A percentile compares a stretch with the other conserved stretches of the same genome.
phyloP scores from a whole-genome alignment of 2,113 vertebrate species.

The Sceloporus undulatus region DNA sequence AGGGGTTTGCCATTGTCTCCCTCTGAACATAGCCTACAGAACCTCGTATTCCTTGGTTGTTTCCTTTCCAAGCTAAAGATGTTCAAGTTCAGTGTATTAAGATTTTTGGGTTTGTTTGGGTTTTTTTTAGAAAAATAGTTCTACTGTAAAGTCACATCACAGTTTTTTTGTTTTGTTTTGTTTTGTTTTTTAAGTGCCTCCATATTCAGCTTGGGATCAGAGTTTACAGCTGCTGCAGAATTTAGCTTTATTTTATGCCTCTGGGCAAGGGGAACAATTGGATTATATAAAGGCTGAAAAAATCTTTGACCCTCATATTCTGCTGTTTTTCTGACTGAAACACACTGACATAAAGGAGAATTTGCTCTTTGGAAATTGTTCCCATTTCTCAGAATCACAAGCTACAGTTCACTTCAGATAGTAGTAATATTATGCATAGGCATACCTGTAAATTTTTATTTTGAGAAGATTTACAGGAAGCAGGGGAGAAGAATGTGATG shows the following conservation, averaged over 20 bases:
- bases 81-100: neutral
- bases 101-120: neutral
- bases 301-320: slow-evolving; percentile 66
- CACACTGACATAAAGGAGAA: slow-evolving; percentile 55
- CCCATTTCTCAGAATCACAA: neutral
- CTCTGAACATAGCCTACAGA: no score
- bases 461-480: no score
- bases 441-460: no score
- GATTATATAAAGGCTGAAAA: slow-evolving; percentile 63
- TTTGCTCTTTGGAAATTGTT: slow-evolving; percentile 55
- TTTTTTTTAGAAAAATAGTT: neutral
- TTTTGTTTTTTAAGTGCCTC: neutral
- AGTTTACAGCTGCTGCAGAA: slow-evolving; percentile 66
- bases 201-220: slow-evolving; percentile 43
- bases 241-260: slow-evolving; percentile 60
- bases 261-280: slow-evolving; percentile 52
- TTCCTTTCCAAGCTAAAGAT: no score
- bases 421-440: no score
- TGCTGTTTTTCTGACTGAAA: slow-evolving; percentile 43
- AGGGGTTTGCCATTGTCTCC: no score
- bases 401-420: no score
- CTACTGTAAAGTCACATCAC: neutral
- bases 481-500: no score
- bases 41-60: no score
- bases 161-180: neutral